Evolutionary conservation across 2,888 invertebrate genomes (phyloP).

Genomic region (Platycheirus albimanus): DNA sequence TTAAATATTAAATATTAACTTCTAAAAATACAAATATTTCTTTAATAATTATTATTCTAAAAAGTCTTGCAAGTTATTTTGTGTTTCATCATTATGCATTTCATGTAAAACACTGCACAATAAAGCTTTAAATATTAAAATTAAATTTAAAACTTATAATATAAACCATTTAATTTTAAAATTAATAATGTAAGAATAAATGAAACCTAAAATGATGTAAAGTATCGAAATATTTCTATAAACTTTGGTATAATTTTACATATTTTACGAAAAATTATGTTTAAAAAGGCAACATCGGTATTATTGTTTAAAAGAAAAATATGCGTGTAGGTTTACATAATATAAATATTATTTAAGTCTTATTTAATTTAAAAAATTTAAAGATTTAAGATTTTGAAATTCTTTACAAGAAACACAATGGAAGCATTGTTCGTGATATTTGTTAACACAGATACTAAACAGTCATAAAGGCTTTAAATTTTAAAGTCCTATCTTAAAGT

Average conservation of each 20-base stretch:
- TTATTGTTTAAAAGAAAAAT: conserved; percentile 2
- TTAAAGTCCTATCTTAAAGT: too few species aligned
- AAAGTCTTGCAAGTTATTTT: conserved; percentile 60
- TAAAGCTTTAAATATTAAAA: conserved; percentile 26
- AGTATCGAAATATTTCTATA: conserved; percentile 61
- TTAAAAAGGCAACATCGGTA: conserved; percentile 61
- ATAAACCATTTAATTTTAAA: too few species aligned
- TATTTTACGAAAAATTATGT: conserved; percentile 63
- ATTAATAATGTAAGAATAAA: too few species aligned
- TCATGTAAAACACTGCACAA: conserved; percentile 44
- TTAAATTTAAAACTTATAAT: too few species aligned
- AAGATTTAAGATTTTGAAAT: neutral
- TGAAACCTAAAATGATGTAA: conserved; percentile 41
- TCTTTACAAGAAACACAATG: conserved; percentile 28
- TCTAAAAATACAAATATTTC: neutral
- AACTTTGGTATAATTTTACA: conserved; percentile 71
- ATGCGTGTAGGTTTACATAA: conserved; percentile 6
- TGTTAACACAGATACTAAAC: conserved; percentile 20
- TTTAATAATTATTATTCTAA: conserved; percentile 18
- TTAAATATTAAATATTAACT: conserved; percentile 23
- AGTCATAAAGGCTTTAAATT: neutral
- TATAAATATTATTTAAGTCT: conserved; percentile 11
- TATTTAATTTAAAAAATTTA: neutral
- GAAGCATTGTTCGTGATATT: conserved; percentile 41
- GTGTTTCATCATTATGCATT: conserved; percentile 32